Percentiles rank a stretch among this genome's conserved stretches.
Evolutionary conservation across 2,113 vertebrate species (phyloP).

Genomic region (Crotalus horridus): DNA sequence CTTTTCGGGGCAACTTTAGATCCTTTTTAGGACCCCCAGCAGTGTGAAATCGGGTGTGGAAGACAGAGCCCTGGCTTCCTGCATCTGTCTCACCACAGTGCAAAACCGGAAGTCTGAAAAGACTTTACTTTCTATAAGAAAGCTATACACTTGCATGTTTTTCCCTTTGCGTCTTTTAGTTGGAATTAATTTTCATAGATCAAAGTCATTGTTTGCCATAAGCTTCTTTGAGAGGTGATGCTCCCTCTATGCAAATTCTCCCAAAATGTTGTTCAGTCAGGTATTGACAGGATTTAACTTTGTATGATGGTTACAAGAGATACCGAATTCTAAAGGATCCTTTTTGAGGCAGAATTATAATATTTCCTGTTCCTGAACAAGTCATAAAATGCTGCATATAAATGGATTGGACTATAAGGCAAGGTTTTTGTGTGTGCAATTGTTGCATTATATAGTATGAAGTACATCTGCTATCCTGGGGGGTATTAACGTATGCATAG

Average conservation of each 20-base stretch:
- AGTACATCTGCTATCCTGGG: neutral
- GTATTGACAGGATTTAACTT: neutral
- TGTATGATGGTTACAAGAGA: neutral
- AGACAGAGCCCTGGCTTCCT: too few relatives aligned
- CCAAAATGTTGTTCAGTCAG: neutral
- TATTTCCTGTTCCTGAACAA: neutral
- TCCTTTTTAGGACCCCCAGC: too few relatives aligned
- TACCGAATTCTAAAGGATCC: neutral
- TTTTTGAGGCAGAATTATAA: neutral
- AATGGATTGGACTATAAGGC: neutral
- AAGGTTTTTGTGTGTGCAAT: neutral
- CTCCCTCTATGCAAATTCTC: neutral
- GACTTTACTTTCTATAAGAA: neutral
- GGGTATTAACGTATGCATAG: too few relatives aligned
- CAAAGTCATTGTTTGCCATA: neutral
- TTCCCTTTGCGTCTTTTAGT: neutral
- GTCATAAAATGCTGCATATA: neutral
- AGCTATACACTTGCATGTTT: neutral
- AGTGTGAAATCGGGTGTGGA: too few relatives aligned
- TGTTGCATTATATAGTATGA: neutral
- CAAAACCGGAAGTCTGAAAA: too few relatives aligned
- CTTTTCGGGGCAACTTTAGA: too few relatives aligned
- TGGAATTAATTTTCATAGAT: neutral
- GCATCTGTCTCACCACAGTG: too few relatives aligned
- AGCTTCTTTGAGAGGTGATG: neutral